These are phyloP conservation scores for Leucophenga maculata DNA, from an alignment of 2,888 invertebrate species.

Conservation along the genomic window DNA sequence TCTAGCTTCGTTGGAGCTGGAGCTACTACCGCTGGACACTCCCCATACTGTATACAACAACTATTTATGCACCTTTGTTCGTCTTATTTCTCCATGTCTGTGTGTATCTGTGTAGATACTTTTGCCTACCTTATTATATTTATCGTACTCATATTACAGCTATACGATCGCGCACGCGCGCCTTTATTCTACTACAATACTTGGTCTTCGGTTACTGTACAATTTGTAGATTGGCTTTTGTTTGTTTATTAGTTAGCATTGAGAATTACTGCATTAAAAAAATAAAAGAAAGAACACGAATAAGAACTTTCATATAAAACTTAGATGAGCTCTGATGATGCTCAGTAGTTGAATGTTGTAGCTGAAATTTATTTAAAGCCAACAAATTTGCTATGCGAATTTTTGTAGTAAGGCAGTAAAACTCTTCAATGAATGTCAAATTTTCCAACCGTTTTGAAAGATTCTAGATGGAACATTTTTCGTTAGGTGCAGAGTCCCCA, in stretches of 20 bases:
- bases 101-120: background rate
- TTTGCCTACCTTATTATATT: background rate
- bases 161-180: constrained; percentile 1
- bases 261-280: background rate
- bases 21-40: background rate
- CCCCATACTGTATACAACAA: background rate
- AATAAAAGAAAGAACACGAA: background rate
- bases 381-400: no score
- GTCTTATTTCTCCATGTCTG: background rate
- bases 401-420: no score
- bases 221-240: constrained; percentile 13
- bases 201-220: constrained; percentile 10
- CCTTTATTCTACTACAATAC: background rate
- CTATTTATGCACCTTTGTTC: constrained; percentile 5
- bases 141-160: constrained; percentile 25
- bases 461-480: no score
- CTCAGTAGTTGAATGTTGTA: background rate
- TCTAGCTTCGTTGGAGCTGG: no score
- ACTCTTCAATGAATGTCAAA: no score
- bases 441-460: no score
- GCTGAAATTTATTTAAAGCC: no score
- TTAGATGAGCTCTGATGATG: background rate
- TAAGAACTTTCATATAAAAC: background rate
- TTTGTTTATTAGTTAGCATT: constrained; percentile 23
- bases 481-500: no score